Percentiles rank a stretch among this genome's conserved stretches.
These are phyloP conservation scores for Chrysochloris asiatica DNA, from an alignment of 2,113 vertebrate species.

Conservation along the genomic window DNA sequence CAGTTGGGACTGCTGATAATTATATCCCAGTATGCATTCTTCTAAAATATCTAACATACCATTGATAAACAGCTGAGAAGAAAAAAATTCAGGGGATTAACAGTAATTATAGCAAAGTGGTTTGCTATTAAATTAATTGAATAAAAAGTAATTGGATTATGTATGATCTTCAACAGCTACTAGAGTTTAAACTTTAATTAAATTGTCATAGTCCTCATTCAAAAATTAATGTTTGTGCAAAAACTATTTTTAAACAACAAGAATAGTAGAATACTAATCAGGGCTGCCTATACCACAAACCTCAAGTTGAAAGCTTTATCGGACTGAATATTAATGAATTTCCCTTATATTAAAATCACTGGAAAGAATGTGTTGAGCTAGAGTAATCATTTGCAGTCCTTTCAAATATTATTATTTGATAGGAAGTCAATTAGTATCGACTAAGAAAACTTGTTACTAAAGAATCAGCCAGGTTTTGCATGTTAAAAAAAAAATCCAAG, in stretches of 20 bases:
- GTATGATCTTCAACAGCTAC: slow-evolving; percentile 79
- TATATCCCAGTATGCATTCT: slow-evolving; percentile 81
- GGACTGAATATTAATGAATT: slow-evolving; percentile 32
- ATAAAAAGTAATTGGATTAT: slow-evolving; percentile 86
- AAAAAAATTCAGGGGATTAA: slow-evolving; percentile 82
- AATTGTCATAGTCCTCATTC: slow-evolving; percentile 82
- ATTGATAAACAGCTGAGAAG: slow-evolving; percentile 81
- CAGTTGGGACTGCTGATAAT: slow-evolving; percentile 74
- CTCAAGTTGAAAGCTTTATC: neutral
- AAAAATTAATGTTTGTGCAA: slow-evolving; percentile 72
- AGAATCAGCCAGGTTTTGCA: neutral
- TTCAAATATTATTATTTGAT: slow-evolving; percentile 67
- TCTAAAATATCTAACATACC: slow-evolving; percentile 80
- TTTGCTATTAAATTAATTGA: slow-evolving; percentile 85
- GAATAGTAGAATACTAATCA: slow-evolving; percentile 68
- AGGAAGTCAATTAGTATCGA: slow-evolving; percentile 58
- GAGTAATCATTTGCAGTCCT: slow-evolving; percentile 48
- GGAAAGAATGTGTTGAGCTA: neutral
- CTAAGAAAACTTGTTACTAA: slow-evolving; percentile 65
- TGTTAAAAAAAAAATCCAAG: slow-evolving; percentile 10
- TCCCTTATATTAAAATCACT: slow-evolving; percentile 33
- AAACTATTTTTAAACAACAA: slow-evolving; percentile 76
- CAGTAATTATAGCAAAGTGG: slow-evolving; percentile 83
- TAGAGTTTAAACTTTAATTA: slow-evolving; percentile 85
- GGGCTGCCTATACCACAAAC: slow-evolving; percentile 5